Evolutionary conservation across 2,113 vertebrate species (phyloP), one percentile per base, ranked within the genome.

Genomic region (Xiphias gladius): DNA sequence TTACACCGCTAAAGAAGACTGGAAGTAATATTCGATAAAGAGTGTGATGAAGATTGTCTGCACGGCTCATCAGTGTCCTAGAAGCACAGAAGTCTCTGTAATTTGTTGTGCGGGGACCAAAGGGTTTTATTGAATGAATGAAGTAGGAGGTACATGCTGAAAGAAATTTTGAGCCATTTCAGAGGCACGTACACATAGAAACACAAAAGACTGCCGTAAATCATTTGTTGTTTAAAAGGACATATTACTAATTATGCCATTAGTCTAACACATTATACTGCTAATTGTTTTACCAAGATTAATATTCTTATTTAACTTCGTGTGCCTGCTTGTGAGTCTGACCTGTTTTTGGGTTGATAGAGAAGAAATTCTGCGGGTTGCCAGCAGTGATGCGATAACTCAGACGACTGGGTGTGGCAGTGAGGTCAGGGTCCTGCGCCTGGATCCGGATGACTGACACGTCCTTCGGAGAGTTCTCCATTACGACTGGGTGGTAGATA

Each of bases 321-420:
- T 46, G 0, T 46, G 12, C 57, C 19, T 67, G 55, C 52, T 13
- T 65, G 28, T 61, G 14, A 61, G 14, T 16, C 54, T 95, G 94
- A 98, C 98, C 98, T 96, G 98, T 99, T 95, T 96, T 99, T 55
- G 95, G 85, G 84, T 98, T 97, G 88, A 99, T 99, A 39, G 94
- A 94, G 80, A 99, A 99, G 93, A 99, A 99, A 84, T 99, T 99
- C 95, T 99, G 98, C 6, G 98, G 98, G 89, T 99, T 99, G 83
- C 98, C 98, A 37, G 97, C 97, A 20, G 96, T 97, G 93, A 99
- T 99, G 80, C 97, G 96, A 85, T 98, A 99, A 32, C 91, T 96
- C 78, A 99, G 93, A n/a, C 96, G 96, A 66, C 96, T 96, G 71
- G 93, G 95, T 24, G 95, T 82, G 63, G 93, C 87, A 20, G 92